These are phyloP conservation scores for Falco columbarius DNA, from an alignment of 2,797 vertebrate species.

Conservation along the genomic window DNA sequence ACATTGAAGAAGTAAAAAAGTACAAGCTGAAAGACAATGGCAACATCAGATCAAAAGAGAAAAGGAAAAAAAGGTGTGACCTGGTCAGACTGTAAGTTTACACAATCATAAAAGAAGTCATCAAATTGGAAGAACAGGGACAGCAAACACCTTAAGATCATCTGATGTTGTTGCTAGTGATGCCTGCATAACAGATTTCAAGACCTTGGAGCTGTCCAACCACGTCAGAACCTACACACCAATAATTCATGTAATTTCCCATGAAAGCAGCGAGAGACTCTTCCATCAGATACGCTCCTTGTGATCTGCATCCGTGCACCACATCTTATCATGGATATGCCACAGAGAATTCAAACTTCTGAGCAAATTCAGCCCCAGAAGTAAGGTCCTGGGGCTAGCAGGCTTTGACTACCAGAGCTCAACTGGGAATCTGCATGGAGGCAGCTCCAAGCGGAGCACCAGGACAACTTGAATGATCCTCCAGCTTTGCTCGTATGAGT, in stretches of 20 bases:
- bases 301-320: background rate
- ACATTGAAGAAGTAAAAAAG: background rate
- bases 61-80: background rate
- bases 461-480: background rate
- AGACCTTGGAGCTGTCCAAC: background rate
- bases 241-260: background rate
- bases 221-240: background rate
- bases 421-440: background rate
- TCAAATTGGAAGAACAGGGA: background rate
- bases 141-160: background rate
- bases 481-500: background rate
- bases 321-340: rapidly evolving
- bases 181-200: background rate
- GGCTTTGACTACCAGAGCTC: background rate
- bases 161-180: background rate
- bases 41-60: background rate
- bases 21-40: background rate
- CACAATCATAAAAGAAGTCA: background rate
- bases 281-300: background rate
- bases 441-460: background rate
- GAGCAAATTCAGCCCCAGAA: background rate
- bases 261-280: background rate
- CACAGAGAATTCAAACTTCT: background rate
- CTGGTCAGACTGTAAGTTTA: background rate
- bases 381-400: background rate